These are phyloP conservation scores for Penaeus japonicus DNA, from an alignment of 1,140 invertebrate genomes.

Conservation along the genomic window DNA sequence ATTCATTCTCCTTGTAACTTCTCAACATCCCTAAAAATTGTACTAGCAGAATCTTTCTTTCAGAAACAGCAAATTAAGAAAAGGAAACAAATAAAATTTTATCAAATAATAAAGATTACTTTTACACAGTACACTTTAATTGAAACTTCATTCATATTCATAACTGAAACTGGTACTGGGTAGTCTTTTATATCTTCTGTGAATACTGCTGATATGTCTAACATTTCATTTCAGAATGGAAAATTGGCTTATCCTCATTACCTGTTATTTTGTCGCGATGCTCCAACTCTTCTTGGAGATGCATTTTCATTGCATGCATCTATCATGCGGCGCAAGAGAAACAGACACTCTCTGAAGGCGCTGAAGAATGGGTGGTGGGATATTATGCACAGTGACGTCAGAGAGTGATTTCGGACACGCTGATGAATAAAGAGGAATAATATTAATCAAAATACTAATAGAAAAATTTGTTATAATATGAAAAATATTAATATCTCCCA, in stretches of 20 bases:
- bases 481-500: too few species aligned
- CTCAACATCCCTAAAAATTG: too few species aligned
- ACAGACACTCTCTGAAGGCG: constrained; percentile 96
- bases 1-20: too few species aligned
- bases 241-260: constrained; percentile 63
- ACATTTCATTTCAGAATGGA: background rate
- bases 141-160: too few species aligned
- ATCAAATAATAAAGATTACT: too few species aligned
- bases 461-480: background rate
- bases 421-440: constrained; percentile 64
- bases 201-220: constrained; percentile 14
- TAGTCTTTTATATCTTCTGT: too few species aligned
- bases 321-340: constrained; percentile 92
- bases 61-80: too few species aligned
- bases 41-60: too few species aligned
- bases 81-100: too few species aligned
- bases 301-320: constrained; percentile 96
- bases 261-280: constrained; percentile 85
- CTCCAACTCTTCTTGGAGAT: constrained; percentile 84
- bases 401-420: constrained; percentile 84
- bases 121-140: too few species aligned
- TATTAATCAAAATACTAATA: background rate
- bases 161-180: too few species aligned
- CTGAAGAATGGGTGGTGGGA: constrained; percentile 99
- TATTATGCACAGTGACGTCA: constrained; percentile 96